phyloP scores from a whole-genome alignment of 2,888 invertebrate genomes.

The Lithosia quadra region DNA sequence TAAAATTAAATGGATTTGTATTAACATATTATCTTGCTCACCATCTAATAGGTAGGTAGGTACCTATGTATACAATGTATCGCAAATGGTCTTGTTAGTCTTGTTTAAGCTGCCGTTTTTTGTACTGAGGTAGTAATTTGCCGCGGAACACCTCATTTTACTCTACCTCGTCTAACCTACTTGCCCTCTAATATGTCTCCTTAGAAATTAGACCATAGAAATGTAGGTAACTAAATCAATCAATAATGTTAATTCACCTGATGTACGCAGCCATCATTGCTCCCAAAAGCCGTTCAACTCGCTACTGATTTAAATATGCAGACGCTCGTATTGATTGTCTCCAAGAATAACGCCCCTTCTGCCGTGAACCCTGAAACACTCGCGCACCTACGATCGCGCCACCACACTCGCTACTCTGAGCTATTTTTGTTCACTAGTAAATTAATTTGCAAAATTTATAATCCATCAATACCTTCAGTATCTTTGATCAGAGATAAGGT shows the following conservation, averaged over 20 bases:
- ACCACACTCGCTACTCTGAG: constrained; percentile 35
- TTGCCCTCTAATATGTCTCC: background rate
- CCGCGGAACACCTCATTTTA: background rate
- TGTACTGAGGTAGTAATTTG: background rate
- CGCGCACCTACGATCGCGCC: constrained; percentile 49
- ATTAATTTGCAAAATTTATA: constrained; percentile 27
- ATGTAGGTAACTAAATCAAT: background rate
- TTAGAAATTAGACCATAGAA: background rate
- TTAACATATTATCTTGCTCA: background rate
- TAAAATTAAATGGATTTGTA: no score
- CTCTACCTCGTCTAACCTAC: no score
- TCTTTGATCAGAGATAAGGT: background rate
- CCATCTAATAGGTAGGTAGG: background rate
- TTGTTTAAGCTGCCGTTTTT: background rate
- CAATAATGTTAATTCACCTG: constrained; percentile 21
- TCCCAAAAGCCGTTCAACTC: constrained; percentile 64
- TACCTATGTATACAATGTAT: no score
- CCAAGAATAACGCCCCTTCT: constrained; percentile 79
- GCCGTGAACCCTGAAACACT: constrained; percentile 59
- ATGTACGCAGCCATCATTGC: constrained; percentile 44
- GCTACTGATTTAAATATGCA: constrained; percentile 83
- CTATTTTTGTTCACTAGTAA: constrained; percentile 47
- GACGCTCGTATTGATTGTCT: constrained; percentile 83
- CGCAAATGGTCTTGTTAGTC: no score
- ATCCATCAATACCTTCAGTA: background rate